Conservation (phyloP, 2,888 invertebrate genomes). For the Galeruca laticollis region DNA sequence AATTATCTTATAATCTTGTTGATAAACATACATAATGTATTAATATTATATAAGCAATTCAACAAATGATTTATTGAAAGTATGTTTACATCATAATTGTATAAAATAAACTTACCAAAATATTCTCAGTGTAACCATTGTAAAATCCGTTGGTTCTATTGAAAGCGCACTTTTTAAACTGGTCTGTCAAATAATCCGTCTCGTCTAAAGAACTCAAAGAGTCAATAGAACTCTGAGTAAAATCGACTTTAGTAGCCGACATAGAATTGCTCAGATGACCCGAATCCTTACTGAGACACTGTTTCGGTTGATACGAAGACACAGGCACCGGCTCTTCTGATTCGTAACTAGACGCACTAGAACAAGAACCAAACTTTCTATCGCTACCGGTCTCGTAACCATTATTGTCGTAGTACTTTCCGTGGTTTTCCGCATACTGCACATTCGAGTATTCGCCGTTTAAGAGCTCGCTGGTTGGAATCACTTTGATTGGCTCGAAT, state of each 20-base stretch:
- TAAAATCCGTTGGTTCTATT: constrained; percentile 49
- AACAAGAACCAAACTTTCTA: constrained; percentile 63
- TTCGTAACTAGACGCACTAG: constrained; percentile 65
- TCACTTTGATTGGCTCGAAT: constrained; percentile 72
- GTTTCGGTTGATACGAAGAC: constrained; percentile 46
- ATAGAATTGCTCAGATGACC: constrained; percentile 63
- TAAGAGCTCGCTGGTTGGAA: constrained; percentile 62
- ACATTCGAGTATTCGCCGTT: constrained; percentile 58
- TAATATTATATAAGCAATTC: too few species aligned
- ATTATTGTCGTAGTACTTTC: constrained; percentile 59
- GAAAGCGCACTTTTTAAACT: constrained; percentile 61
- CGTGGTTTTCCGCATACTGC: constrained; percentile 50
- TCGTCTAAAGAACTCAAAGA: constrained; percentile 66
- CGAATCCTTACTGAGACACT: constrained; percentile 64
- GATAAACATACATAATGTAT: too few species aligned
- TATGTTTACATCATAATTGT: not conserved
- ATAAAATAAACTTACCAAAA: constrained; percentile 48
- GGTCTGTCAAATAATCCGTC: constrained; percentile 63
- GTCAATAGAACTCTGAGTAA: constrained; percentile 64
- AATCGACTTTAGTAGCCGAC: constrained; percentile 62
- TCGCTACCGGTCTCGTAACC: constrained; percentile 63
- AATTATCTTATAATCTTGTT: too few species aligned
- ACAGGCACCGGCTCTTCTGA: constrained; percentile 57
- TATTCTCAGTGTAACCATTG: constrained; percentile 53
- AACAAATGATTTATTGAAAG: too few species aligned